Base-by-base conservation (phyloP, 2,888 invertebrate genomes). In the Campopleginae sp. region DNA sequence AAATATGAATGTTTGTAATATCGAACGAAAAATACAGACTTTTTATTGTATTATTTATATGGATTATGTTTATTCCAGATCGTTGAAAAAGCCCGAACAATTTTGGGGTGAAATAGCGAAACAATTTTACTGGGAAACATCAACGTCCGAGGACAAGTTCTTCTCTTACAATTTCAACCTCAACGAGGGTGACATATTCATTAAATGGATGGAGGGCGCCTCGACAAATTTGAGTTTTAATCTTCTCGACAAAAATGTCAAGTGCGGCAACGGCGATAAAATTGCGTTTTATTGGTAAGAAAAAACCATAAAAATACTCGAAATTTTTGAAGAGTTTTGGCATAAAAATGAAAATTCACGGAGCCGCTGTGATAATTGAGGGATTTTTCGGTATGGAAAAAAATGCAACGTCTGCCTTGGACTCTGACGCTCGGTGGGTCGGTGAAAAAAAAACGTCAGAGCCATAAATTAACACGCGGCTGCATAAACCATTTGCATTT, bases 151-250 rank as follows among this genome's bases (percentile, higher is more conserved):
- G 82, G 96, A 96, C 81, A 96, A 97, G 89, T 98, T 98, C 92
- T 95, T 97, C 90, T 96, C 97, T 17, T 99, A 97, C 94, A 99
- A 99, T 94, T 99, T 99, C 93, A 97, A 99, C 94, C 94, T 97
- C 71, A 95, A 95, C 87, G 97, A 98, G 93, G 99, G 99, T 72
- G 97, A 97, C 14, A 96, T 99, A 89, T 97, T 95, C 90, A 97
- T 98, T 66, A 98, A 98, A 94, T 99, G 98, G 98, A 96, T 99
- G 96, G 97, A 98, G 91, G 99, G 98, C 12, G 98, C 98, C 5
- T 96, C 97, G 51, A 99, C 99, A 58, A 99, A 99, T 94, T 96
- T 99, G 87, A 98, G 98, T 93, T 99, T 98, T 94, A 99, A 99
- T 94, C 95, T 98, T 75, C 94, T 99, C 89, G 99, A 99, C 94